Percentiles rank a stretch among this genome's conserved stretches.
phyloP scores from a whole-genome alignment of 2,888 invertebrate species.

The Caenorhabditis sp. region DNA sequence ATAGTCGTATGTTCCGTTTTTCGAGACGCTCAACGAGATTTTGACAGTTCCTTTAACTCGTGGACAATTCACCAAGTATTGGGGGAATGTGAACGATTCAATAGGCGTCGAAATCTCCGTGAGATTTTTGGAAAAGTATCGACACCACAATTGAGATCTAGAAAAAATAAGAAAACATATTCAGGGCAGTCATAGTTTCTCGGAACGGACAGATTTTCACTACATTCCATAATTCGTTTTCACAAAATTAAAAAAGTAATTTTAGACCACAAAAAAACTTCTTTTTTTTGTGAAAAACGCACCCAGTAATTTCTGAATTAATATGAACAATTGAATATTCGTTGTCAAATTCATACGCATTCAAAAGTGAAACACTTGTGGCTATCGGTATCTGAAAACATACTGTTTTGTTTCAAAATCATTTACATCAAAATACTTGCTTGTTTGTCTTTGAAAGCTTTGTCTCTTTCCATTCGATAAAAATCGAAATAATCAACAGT shows the following conservation, averaged over 20 bases:
- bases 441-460: slow-evolving; percentile 17
- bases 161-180: no score
- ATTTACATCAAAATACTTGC: no score
- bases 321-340: slow-evolving; percentile 22
- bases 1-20: slow-evolving; percentile 17
- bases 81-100: slow-evolving; percentile 27
- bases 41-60: slow-evolving; percentile 18
- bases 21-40: slow-evolving; percentile 17
- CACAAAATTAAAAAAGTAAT: no score
- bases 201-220: no score
- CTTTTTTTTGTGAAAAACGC: no score
- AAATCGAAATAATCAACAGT: slow-evolving; percentile 30
- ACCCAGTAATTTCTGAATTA: slow-evolving; percentile 19
- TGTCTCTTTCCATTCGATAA: slow-evolving; percentile 18
- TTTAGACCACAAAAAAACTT: no score
- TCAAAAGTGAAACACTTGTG: slow-evolving; percentile 15
- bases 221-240: no score
- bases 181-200: no score
- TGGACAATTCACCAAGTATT: slow-evolving; percentile 24
- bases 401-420: no score
- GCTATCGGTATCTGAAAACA: slow-evolving; percentile 12
- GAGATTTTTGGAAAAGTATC: slow-evolving; percentile 21
- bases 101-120: slow-evolving; percentile 13
- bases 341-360: slow-evolving; percentile 27
- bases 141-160: slow-evolving; percentile 27